Base-by-base conservation (phyloP, 2,113 vertebrate genomes). In the Bambusicola thoracicus region DNA sequence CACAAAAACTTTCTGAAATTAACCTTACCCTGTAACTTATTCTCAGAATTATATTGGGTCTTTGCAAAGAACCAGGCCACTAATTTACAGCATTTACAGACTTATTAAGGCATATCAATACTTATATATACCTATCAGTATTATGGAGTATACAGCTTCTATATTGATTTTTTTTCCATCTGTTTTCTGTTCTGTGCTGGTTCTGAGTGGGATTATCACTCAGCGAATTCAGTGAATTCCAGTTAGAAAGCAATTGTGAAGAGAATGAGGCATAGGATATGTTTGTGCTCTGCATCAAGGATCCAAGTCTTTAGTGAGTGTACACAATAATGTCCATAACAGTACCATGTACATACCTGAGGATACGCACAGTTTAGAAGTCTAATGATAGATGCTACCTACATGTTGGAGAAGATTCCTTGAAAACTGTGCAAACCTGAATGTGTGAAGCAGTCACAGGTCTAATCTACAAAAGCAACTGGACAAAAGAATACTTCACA, bases 281-380 rank as follows among this genome's bases (percentile, higher is more conserved):
- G 19, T 76, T 82, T 85, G 61, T 62, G 29, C 72, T 93, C 80
- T 62, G 82, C 62, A 48, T 66, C 75, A 76, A 85, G 44, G 66
- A 85, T 86, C 66, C 2, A 8, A 1, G 69, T 88, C 56, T 93
- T 89, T 67, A 69, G 12, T 51, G 81, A 85, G 62, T 66, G 81
- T 88, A 92, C 78, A 87, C 90, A 90, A 59, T 46, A 53, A 62
- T 84, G 77, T 87, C 87, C 89, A 13, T 89, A 87, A 90, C 82
- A 92, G 69, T 69, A 81, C 72, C 15, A 55, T 73, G 81, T 91
- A 94, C 53, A 43, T 91, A 92, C 68, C 38, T 2, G 20, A 92
- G 75, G 41, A 90, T 22, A 80, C 0, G 4, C 1, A 6, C 68
- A 81, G 68, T 80, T 87, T 87, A 69, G 49, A 91, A 81, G 25